Evolutionary conservation across 2,888 invertebrate species (phyloP).

Genomic region (Papilio elwesi): DNA sequence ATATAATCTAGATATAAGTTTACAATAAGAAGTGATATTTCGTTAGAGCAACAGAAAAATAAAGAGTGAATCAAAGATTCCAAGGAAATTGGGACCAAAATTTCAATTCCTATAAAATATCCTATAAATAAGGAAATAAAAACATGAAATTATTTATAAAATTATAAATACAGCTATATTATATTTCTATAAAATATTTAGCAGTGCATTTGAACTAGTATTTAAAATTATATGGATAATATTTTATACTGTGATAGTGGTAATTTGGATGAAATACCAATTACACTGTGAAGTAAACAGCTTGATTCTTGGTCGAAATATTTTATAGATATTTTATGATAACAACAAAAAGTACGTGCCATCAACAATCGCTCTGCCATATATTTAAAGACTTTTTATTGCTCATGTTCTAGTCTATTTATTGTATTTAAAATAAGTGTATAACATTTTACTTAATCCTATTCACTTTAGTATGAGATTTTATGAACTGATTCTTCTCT

Average conservation of each 20-base stretch:
- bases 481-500: neutral
- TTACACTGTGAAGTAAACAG: constrained; percentile 37
- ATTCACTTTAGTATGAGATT: constrained; percentile 15
- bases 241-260: constrained; percentile 39
- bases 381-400: constrained; percentile 73
- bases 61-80: constrained; percentile 55
- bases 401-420: constrained; percentile 84
- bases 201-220: constrained; percentile 24
- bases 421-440: constrained; percentile 51
- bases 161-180: constrained; percentile 29
- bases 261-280: constrained; percentile 36
- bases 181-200: constrained; percentile 30
- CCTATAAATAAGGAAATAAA: constrained; percentile 34
- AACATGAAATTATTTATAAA: constrained; percentile 39
- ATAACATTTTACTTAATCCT: constrained; percentile 31
- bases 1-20: constrained; percentile 46
- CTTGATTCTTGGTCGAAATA: constrained; percentile 11
- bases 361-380: constrained; percentile 68
- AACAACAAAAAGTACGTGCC: constrained; percentile 60
- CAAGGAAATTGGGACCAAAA: constrained; percentile 56
- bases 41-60: constrained; percentile 44
- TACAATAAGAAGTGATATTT: constrained; percentile 49
- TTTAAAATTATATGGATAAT: constrained; percentile 30
- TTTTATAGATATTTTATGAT: constrained; percentile 39
- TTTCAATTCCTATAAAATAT: constrained; percentile 39